A percentile compares a stretch with the other conserved stretches of the same genome.
These are phyloP conservation scores for Blastobasis lacticolella DNA, from an alignment of 2,888 invertebrate species.

Conservation along the genomic window DNA sequence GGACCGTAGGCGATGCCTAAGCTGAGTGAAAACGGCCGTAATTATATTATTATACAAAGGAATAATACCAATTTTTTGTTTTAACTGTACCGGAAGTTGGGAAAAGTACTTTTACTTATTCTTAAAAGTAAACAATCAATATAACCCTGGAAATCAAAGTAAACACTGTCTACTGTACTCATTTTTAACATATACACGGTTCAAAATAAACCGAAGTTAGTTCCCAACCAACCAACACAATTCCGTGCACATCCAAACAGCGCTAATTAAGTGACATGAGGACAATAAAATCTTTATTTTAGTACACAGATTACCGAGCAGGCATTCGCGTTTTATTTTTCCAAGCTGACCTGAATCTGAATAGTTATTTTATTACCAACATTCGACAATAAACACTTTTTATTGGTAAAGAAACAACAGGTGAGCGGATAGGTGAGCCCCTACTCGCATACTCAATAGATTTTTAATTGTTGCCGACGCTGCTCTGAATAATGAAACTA, in stretches of 20 bases:
- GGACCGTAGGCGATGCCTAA: too few relatives aligned
- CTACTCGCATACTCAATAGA: constrained; percentile 51
- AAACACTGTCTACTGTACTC: too few relatives aligned
- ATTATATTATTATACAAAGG: too few relatives aligned
- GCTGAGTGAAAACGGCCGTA: too few relatives aligned
- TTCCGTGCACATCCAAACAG: constrained; percentile 31
- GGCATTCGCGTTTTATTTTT: constrained; percentile 30
- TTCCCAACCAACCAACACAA: constrained; percentile 1
- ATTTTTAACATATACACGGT: too few relatives aligned
- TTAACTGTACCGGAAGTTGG: too few relatives aligned
- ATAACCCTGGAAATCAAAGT: too few relatives aligned
- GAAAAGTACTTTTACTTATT: too few relatives aligned
- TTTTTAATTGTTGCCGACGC: constrained; percentile 56
- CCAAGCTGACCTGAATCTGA: constrained; percentile 43
- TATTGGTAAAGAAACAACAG: constrained; percentile 53
- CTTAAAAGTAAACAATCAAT: too few relatives aligned
- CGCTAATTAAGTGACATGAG: constrained; percentile 47
- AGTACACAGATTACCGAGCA: constrained; percentile 40
- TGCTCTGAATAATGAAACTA: constrained; percentile 43
- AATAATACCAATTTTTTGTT: too few relatives aligned
- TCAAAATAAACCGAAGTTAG: too few relatives aligned
- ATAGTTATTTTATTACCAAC: constrained; percentile 38
- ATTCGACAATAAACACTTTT: constrained; percentile 46
- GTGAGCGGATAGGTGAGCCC: constrained; percentile 40
- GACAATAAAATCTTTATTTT: constrained; percentile 50